Conservation (phyloP, 2,888 invertebrate species). For the Drosophila nr. perissopoda region DNA sequence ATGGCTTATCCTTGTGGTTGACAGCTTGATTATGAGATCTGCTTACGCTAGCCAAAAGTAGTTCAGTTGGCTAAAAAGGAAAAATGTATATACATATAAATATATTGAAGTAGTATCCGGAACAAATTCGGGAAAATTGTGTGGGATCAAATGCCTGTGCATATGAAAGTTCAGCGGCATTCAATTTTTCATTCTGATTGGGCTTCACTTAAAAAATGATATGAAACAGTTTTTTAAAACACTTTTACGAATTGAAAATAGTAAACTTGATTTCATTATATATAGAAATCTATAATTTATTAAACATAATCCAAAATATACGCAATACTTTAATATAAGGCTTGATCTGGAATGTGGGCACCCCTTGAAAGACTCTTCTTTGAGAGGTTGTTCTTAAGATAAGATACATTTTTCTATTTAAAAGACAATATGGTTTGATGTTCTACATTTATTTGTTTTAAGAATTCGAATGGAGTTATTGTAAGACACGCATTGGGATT, state of each 20-base stretch:
- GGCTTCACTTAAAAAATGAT: not conserved
- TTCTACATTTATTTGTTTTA: no score
- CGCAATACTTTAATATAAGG: no score
- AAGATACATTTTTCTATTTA: not conserved
- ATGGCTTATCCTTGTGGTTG: conserved; percentile 66
- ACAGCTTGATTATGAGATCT: conserved; percentile 62
- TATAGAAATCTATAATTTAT: not conserved
- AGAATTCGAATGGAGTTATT: no score
- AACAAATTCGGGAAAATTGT: conserved; percentile 34
- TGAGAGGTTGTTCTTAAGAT: not conserved
- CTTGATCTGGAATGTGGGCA: not conserved
- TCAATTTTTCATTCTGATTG: not conserved
- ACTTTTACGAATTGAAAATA: not conserved
- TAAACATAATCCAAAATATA: not conserved
- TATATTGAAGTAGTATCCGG: conserved; percentile 28
- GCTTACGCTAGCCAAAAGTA: conserved; percentile 50
- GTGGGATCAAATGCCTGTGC: conserved; percentile 47
- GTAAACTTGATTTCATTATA: not conserved
- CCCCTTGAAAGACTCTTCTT: not conserved
- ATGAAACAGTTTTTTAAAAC: not conserved
- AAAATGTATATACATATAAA: not conserved
- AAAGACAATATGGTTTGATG: not conserved
- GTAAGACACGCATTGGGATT: fast-evolving
- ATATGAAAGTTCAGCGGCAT: conserved; percentile 2
- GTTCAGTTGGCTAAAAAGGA: conserved; percentile 2